Evolutionary conservation across 2,888 invertebrate genomes (phyloP), one percentile per base, ranked within the genome.

Genomic region (Cepaea hortensis): DNA sequence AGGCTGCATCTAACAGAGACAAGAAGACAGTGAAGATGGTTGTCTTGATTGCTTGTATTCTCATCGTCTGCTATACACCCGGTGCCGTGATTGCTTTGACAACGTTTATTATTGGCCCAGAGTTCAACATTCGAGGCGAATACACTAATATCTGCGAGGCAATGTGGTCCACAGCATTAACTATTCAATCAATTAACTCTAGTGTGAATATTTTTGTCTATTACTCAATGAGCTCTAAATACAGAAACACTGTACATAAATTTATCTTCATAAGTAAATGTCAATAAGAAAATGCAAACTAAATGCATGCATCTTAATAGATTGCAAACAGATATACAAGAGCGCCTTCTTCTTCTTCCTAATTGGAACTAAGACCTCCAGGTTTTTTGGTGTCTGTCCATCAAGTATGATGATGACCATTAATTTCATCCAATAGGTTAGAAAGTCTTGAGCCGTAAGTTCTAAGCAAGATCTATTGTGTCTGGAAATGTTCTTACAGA

Each of bases 141-240:
- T 23, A 81, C 46, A 46, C n/a, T 46, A 70, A 70, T n/a, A 68
- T 81, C 11, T 81, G 46, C 13, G 13, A 13, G 11, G 68, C 68
- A n/a, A 3, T 70, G 6, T 81, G 81, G 81, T 46, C 81, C 15
- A 50, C 68, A 13, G 68, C 81, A 9, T 81, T n/a, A 7, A 11
- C 15, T 3, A 48, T 68, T 20, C 48, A 81, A 15, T n/a, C 81
- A 15, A 48, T 81, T 9, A 81, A 81, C 70, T 81, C 81, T 3
- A 81, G 81, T 20, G n/a, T 81, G 18, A 81, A 81, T 13, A 70
- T 81, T n/a, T 9, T 81, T 9, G 11, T 81, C 7, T 81, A 81
- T n/a, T 70, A 81, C 61, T 68, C 7, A 7, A 81, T 81, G 81
- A 81, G 81, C 50, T 70, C 81, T 0, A 81, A 81, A n/a, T 81